phyloP scores from a whole-genome alignment of 1,140 invertebrate species.

The Papilio aristodemus region DNA sequence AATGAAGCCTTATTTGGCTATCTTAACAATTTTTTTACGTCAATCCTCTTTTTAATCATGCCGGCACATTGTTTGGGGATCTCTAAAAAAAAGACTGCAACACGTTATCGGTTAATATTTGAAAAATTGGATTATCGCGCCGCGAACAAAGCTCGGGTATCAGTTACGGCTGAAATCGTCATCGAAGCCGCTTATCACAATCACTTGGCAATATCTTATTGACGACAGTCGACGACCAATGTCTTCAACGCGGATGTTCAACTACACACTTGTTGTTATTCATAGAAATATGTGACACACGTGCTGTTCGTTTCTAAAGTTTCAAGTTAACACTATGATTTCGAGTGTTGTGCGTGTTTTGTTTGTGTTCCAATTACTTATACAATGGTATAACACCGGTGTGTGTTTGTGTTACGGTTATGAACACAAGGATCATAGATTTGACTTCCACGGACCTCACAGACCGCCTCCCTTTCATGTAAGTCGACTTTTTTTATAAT shows the following conservation, averaged over 20 bases:
- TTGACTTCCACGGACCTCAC: neutral
- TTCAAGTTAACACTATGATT: neutral
- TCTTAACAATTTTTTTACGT: too few relatives aligned
- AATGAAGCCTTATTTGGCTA: too few relatives aligned
- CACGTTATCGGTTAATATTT: conserved; percentile 13
- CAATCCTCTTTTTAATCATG: too few relatives aligned
- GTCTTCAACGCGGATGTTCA: conserved; percentile 2
- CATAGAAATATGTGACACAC: neutral
- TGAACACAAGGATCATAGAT: neutral
- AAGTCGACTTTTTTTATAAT: neutral
- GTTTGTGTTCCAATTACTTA: neutral
- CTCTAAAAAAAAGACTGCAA: neutral
- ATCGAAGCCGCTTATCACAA: conserved; percentile 10
- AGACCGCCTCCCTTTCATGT: neutral
- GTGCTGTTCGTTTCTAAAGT: neutral
- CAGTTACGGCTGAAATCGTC: conserved; percentile 20
- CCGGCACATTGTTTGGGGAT: neutral
- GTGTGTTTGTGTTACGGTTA: neutral
- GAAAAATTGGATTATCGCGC: conserved; percentile 15
- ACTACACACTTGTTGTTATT: neutral
- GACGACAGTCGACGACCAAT: neutral
- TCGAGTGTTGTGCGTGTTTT: neutral
- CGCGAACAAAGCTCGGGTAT: conserved; percentile 2
- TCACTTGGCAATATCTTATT: conserved; percentile 13
- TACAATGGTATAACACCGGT: conserved; percentile 7